These are phyloP conservation scores for Lordiphosa stackelbergi DNA, from an alignment of 1,140 invertebrate species.

Conservation along the genomic window DNA sequence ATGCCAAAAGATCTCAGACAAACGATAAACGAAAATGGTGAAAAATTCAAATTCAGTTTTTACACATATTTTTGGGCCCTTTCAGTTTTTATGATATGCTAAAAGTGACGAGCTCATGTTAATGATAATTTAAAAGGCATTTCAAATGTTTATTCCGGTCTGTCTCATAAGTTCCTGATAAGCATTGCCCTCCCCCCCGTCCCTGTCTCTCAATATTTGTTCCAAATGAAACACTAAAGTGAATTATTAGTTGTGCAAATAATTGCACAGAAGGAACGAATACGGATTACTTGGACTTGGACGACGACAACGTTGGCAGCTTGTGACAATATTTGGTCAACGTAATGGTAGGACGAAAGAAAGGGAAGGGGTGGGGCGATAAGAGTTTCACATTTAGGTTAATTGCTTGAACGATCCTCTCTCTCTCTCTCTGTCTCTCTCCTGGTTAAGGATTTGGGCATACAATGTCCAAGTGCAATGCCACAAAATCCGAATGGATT, in stretches of 20 bases:
- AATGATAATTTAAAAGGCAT: background rate
- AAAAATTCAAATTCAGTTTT: slow-evolving; percentile 9
- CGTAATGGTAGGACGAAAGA: slow-evolving; percentile 13
- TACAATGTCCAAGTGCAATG: background rate
- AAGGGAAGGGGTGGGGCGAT: background rate
- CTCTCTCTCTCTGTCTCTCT: too few relatives aligned
- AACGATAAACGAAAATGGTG: slow-evolving; percentile 13
- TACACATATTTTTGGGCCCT: slow-evolving; percentile 3
- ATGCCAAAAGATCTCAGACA: slow-evolving; percentile 24
- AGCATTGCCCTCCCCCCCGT: too few relatives aligned
- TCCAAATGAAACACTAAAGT: slow-evolving; percentile 65
- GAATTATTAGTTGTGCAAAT: slow-evolving; percentile 73
- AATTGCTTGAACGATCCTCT: too few relatives aligned
- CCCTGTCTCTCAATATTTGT: slow-evolving; percentile 47
- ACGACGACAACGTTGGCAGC: slow-evolving; percentile 32
- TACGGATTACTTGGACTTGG: background rate
- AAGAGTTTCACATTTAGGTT: background rate
- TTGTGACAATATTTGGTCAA: slow-evolving; percentile 61
- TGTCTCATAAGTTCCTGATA: too few relatives aligned
- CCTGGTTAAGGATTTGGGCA: background rate
- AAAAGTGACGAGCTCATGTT: slow-evolving; percentile 11
- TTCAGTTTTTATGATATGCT: background rate
- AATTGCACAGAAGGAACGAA: slow-evolving; percentile 49
- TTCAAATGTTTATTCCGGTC: too few relatives aligned
- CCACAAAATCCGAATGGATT: slow-evolving; percentile 1